Base-by-base conservation (phyloP, 92 coral and sea anemone genomes). In the Pocillopora grandis region DNA sequence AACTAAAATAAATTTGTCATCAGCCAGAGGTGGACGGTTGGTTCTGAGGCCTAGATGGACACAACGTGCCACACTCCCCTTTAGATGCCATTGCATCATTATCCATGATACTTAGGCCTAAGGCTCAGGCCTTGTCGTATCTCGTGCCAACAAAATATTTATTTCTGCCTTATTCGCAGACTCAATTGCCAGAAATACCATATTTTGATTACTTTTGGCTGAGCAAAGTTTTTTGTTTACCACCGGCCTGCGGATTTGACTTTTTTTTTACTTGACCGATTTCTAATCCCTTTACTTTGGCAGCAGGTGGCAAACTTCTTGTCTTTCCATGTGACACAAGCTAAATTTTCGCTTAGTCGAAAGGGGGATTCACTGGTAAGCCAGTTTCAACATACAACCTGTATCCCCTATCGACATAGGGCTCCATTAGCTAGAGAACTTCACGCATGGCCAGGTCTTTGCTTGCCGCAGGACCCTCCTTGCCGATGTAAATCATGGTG, bases 361-460 rank as follows among this genome's bases (percentile, higher is more conserved):
- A 82, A 82, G 17, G 77, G 88, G 21, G 88, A 85, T 16, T 77
- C 83, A 27, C 23, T 31, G 72, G 87, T 87, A 21, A 80, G 81
- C 87, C 75, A 81, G 80, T 87, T 87, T 87, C 90, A 55, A 81
- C 87, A 87, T 12, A 81, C 77, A 87, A 71, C 48, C 49, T 31
- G 83, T 87, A 81, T 20, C 90, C 87, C 61, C 82, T 68, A 67
- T 81, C 36, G 9, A 58, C 75, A 37, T 82, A 87, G 10, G 87
- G 90, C 78, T 82, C 83, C 15, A 63, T 62, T 10, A 88, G 84
- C 13, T 69, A 4, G 31, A 82, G 12, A 0, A 88, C 87, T 62
- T 82, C 90, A 35, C 42, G 48, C 36, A 18, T 12, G n/a, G 59
- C 86, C 15, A 88, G 21, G 76, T 76, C 83, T 81, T 57, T 88